Percentiles rank a stretch among this genome's conserved stretches.
Evolutionary conservation across 2,113 vertebrate genomes (phyloP).

Genomic region (Puntigrus tetrazona): DNA sequence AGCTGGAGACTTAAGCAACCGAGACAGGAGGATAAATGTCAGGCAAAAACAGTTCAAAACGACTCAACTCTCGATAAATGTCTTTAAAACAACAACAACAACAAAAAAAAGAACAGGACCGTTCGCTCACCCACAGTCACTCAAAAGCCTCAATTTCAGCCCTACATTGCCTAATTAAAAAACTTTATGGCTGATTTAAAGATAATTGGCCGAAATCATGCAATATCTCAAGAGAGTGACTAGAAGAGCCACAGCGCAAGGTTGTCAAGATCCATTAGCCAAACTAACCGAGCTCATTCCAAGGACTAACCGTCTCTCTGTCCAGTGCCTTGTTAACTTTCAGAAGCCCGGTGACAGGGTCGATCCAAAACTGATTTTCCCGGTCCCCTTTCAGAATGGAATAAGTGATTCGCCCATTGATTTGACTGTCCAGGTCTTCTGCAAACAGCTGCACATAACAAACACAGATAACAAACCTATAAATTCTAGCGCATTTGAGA

Average conservation of each 20-base stretch:
- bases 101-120: not conserved
- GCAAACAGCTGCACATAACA: slow-evolving; percentile 81
- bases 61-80: slow-evolving; percentile 8
- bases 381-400: slow-evolving; percentile 90
- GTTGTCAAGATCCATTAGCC: slow-evolving; percentile 39
- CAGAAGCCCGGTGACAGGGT: slow-evolving; percentile 87
- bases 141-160: slow-evolving; percentile 3
- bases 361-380: slow-evolving; percentile 89
- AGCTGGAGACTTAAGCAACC: slow-evolving; percentile 82
- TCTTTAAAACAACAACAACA: no score
- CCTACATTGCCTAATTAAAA: slow-evolving; percentile 3
- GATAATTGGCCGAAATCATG: slow-evolving; percentile 28
- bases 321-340: slow-evolving; percentile 94
- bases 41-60: not conserved
- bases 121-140: not conserved
- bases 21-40: slow-evolving; percentile 52
- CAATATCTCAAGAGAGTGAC: slow-evolving; percentile 24
- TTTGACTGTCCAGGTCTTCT: slow-evolving; percentile 91
- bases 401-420: slow-evolving; percentile 89
- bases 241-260: not conserved
- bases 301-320: slow-evolving; percentile 86
- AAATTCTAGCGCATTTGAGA: not conserved
- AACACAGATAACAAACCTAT: slow-evolving; percentile 14
- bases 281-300: slow-evolving; percentile 30
- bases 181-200: slow-evolving; percentile 40